phyloP scores from a whole-genome alignment of 2,113 vertebrate genomes.

The Dasyurus viverrinus region DNA sequence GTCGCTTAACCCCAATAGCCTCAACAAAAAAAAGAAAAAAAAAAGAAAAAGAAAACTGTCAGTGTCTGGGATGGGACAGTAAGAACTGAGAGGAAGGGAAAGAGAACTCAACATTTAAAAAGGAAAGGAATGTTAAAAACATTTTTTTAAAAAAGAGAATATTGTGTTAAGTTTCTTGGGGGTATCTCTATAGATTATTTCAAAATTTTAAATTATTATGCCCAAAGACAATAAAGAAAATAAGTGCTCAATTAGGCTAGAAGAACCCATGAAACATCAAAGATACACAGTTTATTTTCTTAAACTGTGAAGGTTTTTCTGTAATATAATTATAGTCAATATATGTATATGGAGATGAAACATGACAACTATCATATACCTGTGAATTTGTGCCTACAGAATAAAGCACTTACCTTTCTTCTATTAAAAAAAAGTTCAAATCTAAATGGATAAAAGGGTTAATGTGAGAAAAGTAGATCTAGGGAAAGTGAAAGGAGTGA shows the following conservation, averaged over 20 bases:
- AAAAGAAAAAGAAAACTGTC: background rate
- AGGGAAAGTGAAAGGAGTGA: background rate
- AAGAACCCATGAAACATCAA: background rate
- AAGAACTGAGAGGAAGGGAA: background rate
- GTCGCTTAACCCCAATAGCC: no score
- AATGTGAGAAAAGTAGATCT: background rate
- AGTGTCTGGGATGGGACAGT: background rate
- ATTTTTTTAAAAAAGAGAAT: background rate
- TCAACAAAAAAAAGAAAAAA: no score
- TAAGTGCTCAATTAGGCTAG: background rate
- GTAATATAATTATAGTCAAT: background rate
- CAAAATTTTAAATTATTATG: background rate
- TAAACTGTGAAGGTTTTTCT: background rate
- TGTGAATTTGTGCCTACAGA: background rate
- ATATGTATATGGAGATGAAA: background rate
- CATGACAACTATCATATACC: background rate
- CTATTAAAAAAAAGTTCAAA: background rate
- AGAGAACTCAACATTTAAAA: background rate
- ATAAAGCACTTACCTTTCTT: background rate
- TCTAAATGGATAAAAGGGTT: constrained; percentile 13
- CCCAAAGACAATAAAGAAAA: background rate
- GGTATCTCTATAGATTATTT: background rate
- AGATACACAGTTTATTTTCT: background rate
- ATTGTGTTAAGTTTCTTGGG: background rate
- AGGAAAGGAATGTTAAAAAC: background rate